Conservation (phyloP, 2,113 vertebrate species). For the Urocolius indicus region DNA sequence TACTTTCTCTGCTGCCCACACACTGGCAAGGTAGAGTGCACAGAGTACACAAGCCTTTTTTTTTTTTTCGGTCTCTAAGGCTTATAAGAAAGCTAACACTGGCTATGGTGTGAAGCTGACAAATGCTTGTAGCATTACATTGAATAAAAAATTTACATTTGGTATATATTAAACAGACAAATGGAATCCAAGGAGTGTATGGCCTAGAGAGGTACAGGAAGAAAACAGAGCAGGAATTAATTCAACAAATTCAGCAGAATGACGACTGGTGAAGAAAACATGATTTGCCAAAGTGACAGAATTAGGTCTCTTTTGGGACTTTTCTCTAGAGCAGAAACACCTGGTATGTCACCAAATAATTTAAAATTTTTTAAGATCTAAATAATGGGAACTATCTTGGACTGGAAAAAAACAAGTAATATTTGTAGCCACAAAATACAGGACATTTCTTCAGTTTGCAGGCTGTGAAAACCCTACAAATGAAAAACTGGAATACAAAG, state of each 20-base stretch:
- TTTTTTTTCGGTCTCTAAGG: neutral
- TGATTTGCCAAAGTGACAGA: neutral
- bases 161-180: neutral
- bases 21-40: neutral
- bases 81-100: neutral
- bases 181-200: neutral
- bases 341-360: neutral
- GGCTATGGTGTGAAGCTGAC: neutral
- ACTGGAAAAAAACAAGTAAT: neutral
- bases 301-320: neutral
- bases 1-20: neutral
- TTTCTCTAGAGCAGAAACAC: neutral
- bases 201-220: neutral
- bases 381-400: neutral
- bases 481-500: neutral
- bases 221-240: neutral
- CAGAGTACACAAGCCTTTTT: neutral
- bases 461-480: neutral
- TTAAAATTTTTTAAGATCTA: neutral
- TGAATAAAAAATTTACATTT: neutral
- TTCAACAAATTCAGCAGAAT: conserved; percentile 16
- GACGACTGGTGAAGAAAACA: neutral
- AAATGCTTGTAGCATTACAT: neutral
- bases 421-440: neutral
- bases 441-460: neutral